phyloP scores from a whole-genome alignment of 2,113 vertebrate genomes.

The Polyodon spathula region DNA sequence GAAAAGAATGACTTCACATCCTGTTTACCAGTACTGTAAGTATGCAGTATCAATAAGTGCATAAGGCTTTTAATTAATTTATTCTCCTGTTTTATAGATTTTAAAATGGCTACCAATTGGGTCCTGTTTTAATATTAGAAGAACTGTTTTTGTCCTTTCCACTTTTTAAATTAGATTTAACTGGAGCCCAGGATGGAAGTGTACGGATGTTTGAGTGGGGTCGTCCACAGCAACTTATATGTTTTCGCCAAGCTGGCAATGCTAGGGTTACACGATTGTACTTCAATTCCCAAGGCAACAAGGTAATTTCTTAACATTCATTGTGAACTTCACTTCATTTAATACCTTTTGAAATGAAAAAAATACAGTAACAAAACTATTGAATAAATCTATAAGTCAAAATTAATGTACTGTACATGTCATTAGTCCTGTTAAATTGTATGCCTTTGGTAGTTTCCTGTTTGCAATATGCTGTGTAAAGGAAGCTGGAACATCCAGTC shows the following conservation, averaged over 20 bases:
- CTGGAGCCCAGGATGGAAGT: constrained; percentile 92
- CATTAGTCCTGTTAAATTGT: no score
- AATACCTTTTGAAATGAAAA: not conserved
- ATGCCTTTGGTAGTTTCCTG: no score
- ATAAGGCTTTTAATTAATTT: not conserved
- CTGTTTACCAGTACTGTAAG: constrained; percentile 96
- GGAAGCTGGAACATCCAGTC: no score
- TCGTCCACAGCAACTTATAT: constrained; percentile 87
- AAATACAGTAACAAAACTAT: no score
- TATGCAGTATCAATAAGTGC: constrained; percentile 36
- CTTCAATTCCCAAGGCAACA: constrained; percentile 95
- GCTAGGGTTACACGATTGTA: constrained; percentile 90
- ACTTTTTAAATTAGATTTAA: constrained; percentile 69
- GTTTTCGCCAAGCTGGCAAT: constrained; percentile 90
- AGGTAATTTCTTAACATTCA: constrained; percentile 45
- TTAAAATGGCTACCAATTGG: no score
- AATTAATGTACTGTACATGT: no score
- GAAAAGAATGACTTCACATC: constrained; percentile 95
- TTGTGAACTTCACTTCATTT: not conserved
- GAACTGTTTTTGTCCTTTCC: no score
- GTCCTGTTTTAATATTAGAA: no score
- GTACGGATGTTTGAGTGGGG: constrained; percentile 98
- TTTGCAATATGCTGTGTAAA: no score
- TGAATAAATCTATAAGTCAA: no score
- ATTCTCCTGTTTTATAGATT: not conserved